phyloP scores from a whole-genome alignment of 2,888 invertebrate species.

The Clistopyga incitator region DNA sequence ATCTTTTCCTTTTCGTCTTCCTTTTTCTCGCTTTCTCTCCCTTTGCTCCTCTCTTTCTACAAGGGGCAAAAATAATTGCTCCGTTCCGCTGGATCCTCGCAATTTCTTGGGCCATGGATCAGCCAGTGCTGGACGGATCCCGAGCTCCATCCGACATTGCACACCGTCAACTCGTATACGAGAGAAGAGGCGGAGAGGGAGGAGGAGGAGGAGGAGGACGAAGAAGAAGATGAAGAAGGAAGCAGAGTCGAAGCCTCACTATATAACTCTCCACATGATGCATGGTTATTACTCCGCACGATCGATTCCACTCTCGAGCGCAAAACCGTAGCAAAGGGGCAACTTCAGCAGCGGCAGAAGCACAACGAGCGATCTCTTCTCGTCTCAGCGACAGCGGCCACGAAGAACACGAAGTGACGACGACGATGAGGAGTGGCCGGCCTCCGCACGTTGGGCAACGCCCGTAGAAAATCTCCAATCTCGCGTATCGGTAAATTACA shows the following conservation, averaged over 20 bases:
- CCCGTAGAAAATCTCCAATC: conserved; percentile 69
- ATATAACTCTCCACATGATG: conserved; percentile 69
- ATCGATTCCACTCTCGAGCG: conserved; percentile 61
- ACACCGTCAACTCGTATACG: conserved; percentile 18
- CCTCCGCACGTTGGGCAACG: conserved; percentile 43
- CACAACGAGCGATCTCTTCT: conserved; percentile 58
- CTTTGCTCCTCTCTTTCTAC: conserved; percentile 25
- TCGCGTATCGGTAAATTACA: conserved; percentile 73
- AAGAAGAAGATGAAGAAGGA: conserved; percentile 15
- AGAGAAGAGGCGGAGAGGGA: background rate
- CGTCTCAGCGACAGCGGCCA: conserved; percentile 52
- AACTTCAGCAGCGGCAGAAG: conserved; percentile 18
- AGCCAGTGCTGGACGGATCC: conserved; percentile 53
- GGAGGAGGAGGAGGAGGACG: background rate
- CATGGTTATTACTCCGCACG: conserved; percentile 70
- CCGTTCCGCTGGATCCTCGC: conserved; percentile 69
- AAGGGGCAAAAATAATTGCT: conserved; percentile 68
- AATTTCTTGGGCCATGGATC: conserved; percentile 68
- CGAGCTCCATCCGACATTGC: conserved; percentile 44
- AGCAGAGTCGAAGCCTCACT: conserved; percentile 56
- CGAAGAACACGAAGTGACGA: conserved; percentile 37
- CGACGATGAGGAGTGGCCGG: conserved; percentile 48
- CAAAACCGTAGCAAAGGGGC: conserved; percentile 55
- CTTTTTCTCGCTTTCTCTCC: conserved; percentile 46
- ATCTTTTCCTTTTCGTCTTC: conserved; percentile 22